Percentiles rank a stretch among this genome's conserved stretches.
Conservation (phyloP, 2,113 vertebrate species). For the Apistogramma diplotaenia region DNA sequence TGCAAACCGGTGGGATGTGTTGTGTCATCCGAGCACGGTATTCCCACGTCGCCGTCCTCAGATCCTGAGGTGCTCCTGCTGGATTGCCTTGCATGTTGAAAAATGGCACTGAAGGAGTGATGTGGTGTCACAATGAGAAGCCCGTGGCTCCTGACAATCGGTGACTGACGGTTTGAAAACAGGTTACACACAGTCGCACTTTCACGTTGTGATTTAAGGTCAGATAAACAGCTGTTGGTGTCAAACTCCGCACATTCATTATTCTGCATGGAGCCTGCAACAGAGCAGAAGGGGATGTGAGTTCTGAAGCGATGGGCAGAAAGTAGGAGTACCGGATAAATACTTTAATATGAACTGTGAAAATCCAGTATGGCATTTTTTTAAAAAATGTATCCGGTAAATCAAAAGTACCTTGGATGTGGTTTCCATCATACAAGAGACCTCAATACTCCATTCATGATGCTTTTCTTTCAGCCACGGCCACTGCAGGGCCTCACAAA, state of each 20-base stretch:
- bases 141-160: neutral
- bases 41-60: neutral
- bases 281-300: neutral
- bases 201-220: neutral
- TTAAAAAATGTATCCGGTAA: neutral
- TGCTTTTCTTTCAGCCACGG: neutral
- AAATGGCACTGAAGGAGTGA: neutral
- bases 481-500: neutral
- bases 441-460: neutral
- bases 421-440: neutral
- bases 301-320: fast-evolving
- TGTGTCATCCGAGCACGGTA: fast-evolving
- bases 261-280: neutral
- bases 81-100: neutral
- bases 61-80: neutral
- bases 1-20: fast-evolving
- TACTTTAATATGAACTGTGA: neutral
- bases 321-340: neutral
- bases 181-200: neutral
- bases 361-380: neutral
- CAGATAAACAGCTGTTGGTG: neutral
- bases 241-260: neutral
- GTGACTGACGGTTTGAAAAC: neutral
- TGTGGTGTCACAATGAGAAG: neutral
- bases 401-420: neutral